These are phyloP conservation scores for Apoda limacodes DNA, from an alignment of 2,888 invertebrate genomes.

Conservation along the genomic window DNA sequence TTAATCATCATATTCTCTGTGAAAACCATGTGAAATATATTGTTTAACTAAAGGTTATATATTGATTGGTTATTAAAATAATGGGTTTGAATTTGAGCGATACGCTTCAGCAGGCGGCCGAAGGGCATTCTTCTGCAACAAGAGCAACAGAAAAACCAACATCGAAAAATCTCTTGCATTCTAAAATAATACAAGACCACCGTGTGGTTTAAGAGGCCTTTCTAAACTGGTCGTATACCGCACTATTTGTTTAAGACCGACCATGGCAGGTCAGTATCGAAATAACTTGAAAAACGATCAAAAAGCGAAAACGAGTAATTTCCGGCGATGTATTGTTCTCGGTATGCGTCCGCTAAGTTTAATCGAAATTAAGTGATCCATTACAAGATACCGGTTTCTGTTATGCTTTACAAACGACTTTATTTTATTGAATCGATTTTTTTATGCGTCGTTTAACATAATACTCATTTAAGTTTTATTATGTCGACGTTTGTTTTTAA, in stretches of 20 bases:
- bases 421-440: constrained; percentile 51
- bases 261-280: constrained; percentile 29
- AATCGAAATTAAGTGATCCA: constrained; percentile 69
- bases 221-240: constrained; percentile 24
- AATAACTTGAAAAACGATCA: constrained; percentile 53
- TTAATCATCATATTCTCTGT: constrained; percentile 51
- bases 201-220: constrained; percentile 22
- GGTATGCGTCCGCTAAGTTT: constrained; percentile 39
- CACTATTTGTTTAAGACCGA: constrained; percentile 45
- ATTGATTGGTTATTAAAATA: constrained; percentile 61
- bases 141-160: constrained; percentile 25
- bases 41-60: constrained; percentile 47
- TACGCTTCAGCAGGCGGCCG: constrained; percentile 39
- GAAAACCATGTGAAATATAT: constrained; percentile 43
- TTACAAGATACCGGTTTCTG: constrained; percentile 53
- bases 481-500: constrained; percentile 15
- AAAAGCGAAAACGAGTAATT: constrained; percentile 61
- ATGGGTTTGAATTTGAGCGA: constrained; percentile 47
- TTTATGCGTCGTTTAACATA: constrained; percentile 39
- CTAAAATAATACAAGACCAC: constrained; percentile 19
- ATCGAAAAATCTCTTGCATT: constrained; percentile 5
- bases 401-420: constrained; percentile 44
- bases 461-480: constrained; percentile 21
- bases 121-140: constrained; percentile 35
- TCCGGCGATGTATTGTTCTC: constrained; percentile 60